Base-by-base conservation (phyloP, 2,888 invertebrate species). In the Chromoteleia sp. region DNA sequence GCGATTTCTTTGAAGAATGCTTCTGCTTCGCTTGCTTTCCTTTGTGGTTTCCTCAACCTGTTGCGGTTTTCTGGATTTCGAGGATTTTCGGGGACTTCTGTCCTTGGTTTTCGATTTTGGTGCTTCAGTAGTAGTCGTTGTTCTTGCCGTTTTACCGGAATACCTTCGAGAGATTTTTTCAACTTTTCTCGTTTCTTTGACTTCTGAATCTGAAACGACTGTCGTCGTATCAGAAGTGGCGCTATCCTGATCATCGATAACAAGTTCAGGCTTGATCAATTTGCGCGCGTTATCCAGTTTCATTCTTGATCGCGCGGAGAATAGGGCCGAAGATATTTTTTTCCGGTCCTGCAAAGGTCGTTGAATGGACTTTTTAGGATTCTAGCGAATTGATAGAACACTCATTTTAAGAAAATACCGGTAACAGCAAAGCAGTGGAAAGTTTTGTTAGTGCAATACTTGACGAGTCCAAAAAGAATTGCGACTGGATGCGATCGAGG, bases 261-360 rank as follows among this genome's bases (percentile, higher is more conserved):
- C 84, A 58, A 88, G 54, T 48, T 89, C 90, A 5, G 89, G 87
- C 68, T 89, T 90, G 29, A 89, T 85, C 75, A 89, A 79, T 83
- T 88, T 90, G 65, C 86, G 86, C 30, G 89, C 89, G 52, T 88
- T 87, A 43, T 91, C 90, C 87, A 91, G 70, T 85, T 91, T 92
- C 85, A 87, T 85, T 85, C 85, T 87, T 12, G 91, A 90, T 50
- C 89, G 86, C 75, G 89, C 85, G 54, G 89, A 86, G 82, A 89
- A 89, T 45, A 88, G 82, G 12, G 86, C 82, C 21, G 86, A 79
- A 6, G 89, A 81, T 82, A 87, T 86, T 84, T 88, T 90, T 83
- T 87, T 87, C 83, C 71, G 83, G 56, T 87, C 89, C 91, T 91
- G 91, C 88, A 91, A 91, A 86, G 84, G 79, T 82, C 50, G 76